Base-by-base conservation (phyloP, 2,113 vertebrate species). In the Nothobranchius furzeri region DNA sequence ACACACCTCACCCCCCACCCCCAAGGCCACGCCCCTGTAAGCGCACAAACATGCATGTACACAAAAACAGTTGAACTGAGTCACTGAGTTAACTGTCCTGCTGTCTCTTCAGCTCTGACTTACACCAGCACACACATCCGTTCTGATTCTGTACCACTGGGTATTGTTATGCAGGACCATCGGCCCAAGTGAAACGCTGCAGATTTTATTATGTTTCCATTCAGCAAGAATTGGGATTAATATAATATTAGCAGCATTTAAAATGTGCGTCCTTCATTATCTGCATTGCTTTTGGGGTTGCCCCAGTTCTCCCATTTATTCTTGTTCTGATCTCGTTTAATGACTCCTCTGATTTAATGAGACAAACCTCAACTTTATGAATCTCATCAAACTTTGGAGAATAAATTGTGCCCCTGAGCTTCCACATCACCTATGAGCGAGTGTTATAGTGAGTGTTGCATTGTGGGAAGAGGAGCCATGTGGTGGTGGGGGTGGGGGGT, bases 301-400 rank as follows among this genome's bases (percentile, higher is more conserved):
- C 80, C 75, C 56, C 46, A n/a, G 15, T n/a, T 12, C 70, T 77
- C 60, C n/a, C 43, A 53, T 82, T 77, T 60, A 68, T 79, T 68
- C 66, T 36, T 17, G 49, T 62, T 79, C 78, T 75, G 63, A 84
- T 80, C 76, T 49, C 20, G 5, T 62, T 75, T 81, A 70, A 83
- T 78, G 57, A 75, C 61, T 80, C 68, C 25, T 62, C 57, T 67
- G 76, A 73, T 78, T 87, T 84, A 84, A 87, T 75, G 76, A 88
- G 76, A 79, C 37, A 70, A 66, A 73, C 61, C 63, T 76, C 55
- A 82, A 85, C 73, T 82, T 76, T 49, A 72, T 57, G 71, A 86
- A 81, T 84, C 79, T 75, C 67, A 76, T 87, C 75, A 51, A 75
- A 83, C 64, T 76, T 86, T 65, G 81, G 85, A 75, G 70, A 79